Evolutionary conservation across 92 coral and sea anemone genomes (phyloP).

Genomic region (Isaurus tuberculatus): DNA sequence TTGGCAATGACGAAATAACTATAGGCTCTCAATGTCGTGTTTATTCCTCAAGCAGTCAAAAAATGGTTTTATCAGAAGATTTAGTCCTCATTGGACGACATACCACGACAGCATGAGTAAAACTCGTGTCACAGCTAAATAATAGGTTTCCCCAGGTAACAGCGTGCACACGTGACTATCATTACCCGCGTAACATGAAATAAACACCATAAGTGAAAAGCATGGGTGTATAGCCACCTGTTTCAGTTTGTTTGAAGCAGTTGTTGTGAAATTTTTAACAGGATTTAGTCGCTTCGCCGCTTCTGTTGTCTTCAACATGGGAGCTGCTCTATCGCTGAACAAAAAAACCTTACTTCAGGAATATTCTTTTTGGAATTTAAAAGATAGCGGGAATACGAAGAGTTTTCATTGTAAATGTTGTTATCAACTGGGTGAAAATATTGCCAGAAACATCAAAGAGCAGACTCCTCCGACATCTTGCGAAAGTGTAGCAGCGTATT

Average conservation of each 20-base stretch:
- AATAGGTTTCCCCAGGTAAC: conserved; percentile 68
- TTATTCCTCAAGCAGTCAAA: not conserved
- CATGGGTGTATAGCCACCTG: conserved; percentile 86
- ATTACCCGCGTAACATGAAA: conserved; percentile 67
- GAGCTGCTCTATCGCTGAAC: conserved; percentile 88
- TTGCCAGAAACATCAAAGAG: conserved; percentile 75
- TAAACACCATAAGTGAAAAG: conserved; percentile 70
- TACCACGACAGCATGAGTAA: conserved; percentile 34
- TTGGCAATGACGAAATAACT: conserved; percentile 62
- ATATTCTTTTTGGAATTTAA: conserved; percentile 83
- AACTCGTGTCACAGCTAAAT: conserved; percentile 74
- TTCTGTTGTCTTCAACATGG: conserved; percentile 66
- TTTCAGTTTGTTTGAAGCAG: conserved; percentile 59
- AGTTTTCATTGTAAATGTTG: conserved; percentile 83
- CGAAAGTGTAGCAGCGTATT: conserved; percentile 92
- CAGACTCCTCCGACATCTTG: conserved; percentile 79
- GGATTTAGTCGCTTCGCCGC: conserved; percentile 29
- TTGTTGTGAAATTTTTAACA: conserved; percentile 70
- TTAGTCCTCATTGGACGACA: conserved; percentile 65
- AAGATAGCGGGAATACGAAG: conserved; percentile 79
- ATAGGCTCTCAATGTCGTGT: conserved; percentile 53
- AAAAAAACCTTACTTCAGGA: conserved; percentile 84
- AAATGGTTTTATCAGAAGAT: not conserved
- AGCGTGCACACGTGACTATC: conserved; percentile 62
- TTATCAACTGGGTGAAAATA: conserved; percentile 68